These are phyloP conservation scores for Ischnura elegans DNA, from an alignment of 2,888 invertebrate species.

Conservation along the genomic window DNA sequence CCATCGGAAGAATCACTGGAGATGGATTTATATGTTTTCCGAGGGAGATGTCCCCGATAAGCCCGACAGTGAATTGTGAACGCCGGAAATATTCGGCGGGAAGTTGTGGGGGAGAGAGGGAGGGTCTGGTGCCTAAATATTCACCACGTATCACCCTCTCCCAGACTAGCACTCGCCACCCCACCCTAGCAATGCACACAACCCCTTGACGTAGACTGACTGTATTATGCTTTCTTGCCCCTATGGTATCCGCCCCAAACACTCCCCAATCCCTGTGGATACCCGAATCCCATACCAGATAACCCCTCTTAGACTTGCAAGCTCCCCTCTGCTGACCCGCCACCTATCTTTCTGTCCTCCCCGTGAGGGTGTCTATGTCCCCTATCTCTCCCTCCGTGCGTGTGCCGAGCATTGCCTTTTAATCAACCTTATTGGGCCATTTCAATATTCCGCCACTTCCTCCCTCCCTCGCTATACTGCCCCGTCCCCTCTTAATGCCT, in stretches of 20 bases:
- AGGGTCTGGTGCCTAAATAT: conserved; percentile 34
- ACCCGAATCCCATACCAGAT: not conserved
- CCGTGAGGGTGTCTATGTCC: too few relatives aligned
- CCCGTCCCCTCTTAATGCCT: conserved; percentile 50
- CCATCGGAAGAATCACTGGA: conserved; percentile 34
- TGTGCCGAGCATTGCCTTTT: conserved; percentile 53
- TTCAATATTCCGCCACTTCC: conserved; percentile 56
- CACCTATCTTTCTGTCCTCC: conserved; percentile 45
- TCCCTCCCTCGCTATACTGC: not conserved
- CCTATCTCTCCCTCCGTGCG: not conserved
- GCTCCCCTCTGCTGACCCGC: not conserved
- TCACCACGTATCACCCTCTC: conserved; percentile 60
- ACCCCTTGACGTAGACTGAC: not conserved
- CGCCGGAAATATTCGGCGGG: conserved; percentile 24
- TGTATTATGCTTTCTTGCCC: conserved; percentile 2
- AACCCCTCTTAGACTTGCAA: not conserved
- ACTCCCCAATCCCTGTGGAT: not conserved
- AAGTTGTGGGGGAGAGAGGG: not conserved
- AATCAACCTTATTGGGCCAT: conserved; percentile 66
- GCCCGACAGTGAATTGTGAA: conserved; percentile 50
- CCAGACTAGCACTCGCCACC: not conserved
- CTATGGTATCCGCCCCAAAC: not conserved
- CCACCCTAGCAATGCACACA: not conserved
- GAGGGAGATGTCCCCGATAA: conserved; percentile 43
- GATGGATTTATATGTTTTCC: conserved; percentile 50